Evolutionary conservation across 2,888 invertebrate species (phyloP), one percentile per base, ranked within the genome.

Genomic region (Pedicia rivosa): DNA sequence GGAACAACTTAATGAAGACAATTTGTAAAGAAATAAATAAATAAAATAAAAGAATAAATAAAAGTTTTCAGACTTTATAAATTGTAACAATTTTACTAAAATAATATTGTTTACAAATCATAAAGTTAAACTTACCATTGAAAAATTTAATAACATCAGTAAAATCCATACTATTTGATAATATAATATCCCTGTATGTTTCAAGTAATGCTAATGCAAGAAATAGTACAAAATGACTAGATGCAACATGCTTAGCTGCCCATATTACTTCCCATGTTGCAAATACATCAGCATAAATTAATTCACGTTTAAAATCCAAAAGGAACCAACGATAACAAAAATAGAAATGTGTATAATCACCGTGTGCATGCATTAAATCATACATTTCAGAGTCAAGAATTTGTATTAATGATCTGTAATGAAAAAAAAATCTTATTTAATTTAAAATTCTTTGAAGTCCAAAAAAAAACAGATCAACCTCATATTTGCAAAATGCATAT

Each of bases 141-240:
- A 94, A 95, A 63, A 95, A 95, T 56, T 92, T 92, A 55, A 95
- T 95, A 55, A 94, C 90, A 58, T 95, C 94, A 0, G 94, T 94
- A 57, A 94, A 95, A 63, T 95, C 92, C 92, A 95, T 95, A 48
- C 82, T 75, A 62, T 95, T 94, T 36, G 88, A 83, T 28, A 95
- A 66, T 43, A 95, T 91, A 49, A 95, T 90, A 56, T 92, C 91
- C 26, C 92, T 66, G 59, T 95, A 95, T 30, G 84, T 86, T 62
- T 91, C 87, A 12, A 95, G 72, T 40, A 94, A 64, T 0, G 92
- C 90, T 46, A 95, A 67, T 1, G 92, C 92, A 42, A 95, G 70
- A 63, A 95, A 95, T 41, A 95, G 65, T 36, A 88, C 87, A 68
- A 92, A 94, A 59, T 92, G 81, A 33, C 77, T 71, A 0, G 91